phyloP scores from a whole-genome alignment of 2,888 invertebrate species.

The Crioceris asparagi region DNA sequence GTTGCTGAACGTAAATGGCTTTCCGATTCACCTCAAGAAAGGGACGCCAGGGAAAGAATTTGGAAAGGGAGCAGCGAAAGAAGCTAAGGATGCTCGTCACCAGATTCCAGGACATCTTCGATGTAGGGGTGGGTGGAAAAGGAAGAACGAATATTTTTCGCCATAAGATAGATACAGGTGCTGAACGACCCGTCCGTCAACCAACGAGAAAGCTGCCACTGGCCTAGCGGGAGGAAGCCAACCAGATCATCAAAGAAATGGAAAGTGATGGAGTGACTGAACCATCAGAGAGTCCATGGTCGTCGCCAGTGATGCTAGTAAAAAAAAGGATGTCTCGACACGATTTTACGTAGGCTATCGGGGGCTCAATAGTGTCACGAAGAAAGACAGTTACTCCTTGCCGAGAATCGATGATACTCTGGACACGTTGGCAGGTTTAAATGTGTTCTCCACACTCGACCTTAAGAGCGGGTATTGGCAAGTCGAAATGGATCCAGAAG shows the following conservation, averaged over 20 bases:
- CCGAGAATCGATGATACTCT: too few species aligned
- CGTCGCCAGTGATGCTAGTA: not conserved
- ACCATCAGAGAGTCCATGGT: not conserved
- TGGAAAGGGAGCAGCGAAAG: not conserved
- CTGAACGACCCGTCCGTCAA: too few species aligned
- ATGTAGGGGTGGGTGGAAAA: not conserved
- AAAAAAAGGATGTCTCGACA: not conserved
- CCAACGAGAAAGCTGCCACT: not conserved
- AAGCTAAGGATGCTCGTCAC: not conserved
- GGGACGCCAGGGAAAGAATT: not conserved
- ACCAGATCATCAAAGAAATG: not conserved
- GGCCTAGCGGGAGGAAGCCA: conserved; percentile 1
- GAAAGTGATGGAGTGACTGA: not conserved
- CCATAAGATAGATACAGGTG: not conserved
- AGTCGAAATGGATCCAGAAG: not conserved
- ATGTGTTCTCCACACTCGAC: not conserved
- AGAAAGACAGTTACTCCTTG: too few species aligned
- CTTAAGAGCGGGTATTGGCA: not conserved
- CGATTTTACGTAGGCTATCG: too few species aligned
- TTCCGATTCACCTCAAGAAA: not conserved
- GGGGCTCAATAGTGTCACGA: too few species aligned
- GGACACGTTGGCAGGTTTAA: conserved; percentile 1
- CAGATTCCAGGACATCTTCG: not conserved
- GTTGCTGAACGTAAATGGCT: not conserved
- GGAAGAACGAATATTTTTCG: not conserved